phyloP scores from a whole-genome alignment of 2,797 vertebrate species.

The Melanotaenia pygmaea region DNA sequence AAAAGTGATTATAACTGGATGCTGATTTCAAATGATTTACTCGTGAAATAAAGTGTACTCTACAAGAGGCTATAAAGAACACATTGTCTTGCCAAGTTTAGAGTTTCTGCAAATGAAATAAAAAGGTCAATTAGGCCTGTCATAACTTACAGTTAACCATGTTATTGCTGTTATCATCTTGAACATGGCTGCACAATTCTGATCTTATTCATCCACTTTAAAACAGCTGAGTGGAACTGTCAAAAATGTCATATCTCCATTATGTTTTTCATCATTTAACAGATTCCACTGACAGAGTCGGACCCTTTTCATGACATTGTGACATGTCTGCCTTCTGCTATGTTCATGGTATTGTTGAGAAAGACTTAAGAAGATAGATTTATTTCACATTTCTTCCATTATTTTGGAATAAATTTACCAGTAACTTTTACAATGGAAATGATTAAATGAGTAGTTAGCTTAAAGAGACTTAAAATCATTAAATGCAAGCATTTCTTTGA shows the following conservation, averaged over 20 bases:
- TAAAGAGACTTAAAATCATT: too few relatives aligned
- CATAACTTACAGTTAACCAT: neutral
- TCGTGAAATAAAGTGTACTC: constrained; percentile 27
- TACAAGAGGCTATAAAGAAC: neutral
- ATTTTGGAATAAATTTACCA: too few relatives aligned
- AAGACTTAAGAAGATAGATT: neutral
- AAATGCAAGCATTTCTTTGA: too few relatives aligned
- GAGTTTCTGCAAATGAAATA: constrained; percentile 10
- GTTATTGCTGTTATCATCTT: neutral
- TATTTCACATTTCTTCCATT: too few relatives aligned
- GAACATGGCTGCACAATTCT: too few relatives aligned
- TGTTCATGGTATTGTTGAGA: neutral
- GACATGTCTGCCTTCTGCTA: neutral
- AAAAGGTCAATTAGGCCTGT: neutral
- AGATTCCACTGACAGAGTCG: neutral
- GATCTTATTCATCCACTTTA: too few relatives aligned
- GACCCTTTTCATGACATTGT: neutral
- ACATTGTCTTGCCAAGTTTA: constrained; percentile 18
- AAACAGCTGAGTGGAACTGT: too few relatives aligned
- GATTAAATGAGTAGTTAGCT: too few relatives aligned
- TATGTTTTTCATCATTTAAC: neutral
- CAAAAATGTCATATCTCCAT: too few relatives aligned
- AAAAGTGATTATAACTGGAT: constrained; percentile 22
- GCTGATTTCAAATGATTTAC: constrained; percentile 32
- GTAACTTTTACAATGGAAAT: too few relatives aligned